Conservation (phyloP, 2,888 invertebrate species). For the Polymixis flavicincta region DNA sequence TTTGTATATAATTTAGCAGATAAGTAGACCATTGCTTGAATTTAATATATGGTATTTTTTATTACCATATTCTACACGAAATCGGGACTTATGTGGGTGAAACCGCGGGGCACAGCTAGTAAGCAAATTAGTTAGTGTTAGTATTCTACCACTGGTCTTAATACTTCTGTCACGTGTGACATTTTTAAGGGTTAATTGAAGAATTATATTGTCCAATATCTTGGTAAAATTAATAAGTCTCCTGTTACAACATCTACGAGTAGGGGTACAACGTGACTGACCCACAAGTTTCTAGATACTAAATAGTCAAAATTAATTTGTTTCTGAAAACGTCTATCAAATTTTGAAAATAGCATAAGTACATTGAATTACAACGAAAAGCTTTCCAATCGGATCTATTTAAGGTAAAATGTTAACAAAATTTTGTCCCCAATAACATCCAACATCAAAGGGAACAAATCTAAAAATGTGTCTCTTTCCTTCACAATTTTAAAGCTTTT, state of each 20-base stretch:
- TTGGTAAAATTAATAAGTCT: not conserved
- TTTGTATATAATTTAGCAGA: too few relatives aligned
- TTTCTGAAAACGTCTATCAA: constrained; percentile 2
- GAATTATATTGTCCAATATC: too few relatives aligned
- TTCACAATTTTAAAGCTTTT: constrained; percentile 20
- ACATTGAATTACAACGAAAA: not conserved
- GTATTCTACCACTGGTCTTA: not conserved
- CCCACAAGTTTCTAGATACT: not conserved
- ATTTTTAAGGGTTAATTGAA: too few relatives aligned
- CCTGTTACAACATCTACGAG: too few relatives aligned
- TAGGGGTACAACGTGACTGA: not conserved
- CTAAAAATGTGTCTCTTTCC: constrained; percentile 9
- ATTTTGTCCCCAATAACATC: not conserved
- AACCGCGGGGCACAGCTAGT: not conserved
- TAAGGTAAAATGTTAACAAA: not conserved
- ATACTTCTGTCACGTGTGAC: not conserved
- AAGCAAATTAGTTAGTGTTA: too few relatives aligned
- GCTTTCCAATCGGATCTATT: not conserved
- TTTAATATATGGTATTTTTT: too few relatives aligned
- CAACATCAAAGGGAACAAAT: constrained; percentile 6
- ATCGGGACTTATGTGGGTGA: too few relatives aligned
- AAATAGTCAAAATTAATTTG: not conserved
- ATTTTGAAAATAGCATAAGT: not conserved
- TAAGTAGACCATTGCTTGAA: too few relatives aligned
- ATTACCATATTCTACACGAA: too few relatives aligned